Conservation (phyloP, 1,140 invertebrate genomes). For the Coptotermes formosanus region DNA sequence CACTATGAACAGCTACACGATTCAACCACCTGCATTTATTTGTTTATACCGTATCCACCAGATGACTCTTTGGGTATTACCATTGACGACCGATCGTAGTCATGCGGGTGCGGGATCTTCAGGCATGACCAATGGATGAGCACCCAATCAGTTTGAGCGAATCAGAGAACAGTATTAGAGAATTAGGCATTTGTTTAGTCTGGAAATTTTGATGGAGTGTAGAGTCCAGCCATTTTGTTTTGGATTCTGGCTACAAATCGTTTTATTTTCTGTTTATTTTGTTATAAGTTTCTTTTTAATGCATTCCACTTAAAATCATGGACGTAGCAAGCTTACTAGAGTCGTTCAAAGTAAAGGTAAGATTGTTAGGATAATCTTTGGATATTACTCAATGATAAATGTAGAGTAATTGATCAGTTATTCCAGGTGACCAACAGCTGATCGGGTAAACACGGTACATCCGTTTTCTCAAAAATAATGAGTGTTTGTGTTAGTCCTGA, state of each 20-base stretch:
- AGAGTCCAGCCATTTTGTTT: constrained; percentile 13
- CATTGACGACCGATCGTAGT: too few relatives aligned
- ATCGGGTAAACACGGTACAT: constrained; percentile 7
- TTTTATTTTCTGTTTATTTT: background rate
- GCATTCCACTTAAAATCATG: background rate
- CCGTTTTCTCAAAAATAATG: background rate
- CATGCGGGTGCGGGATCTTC: background rate
- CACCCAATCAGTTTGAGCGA: background rate
- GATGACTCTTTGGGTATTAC: too few relatives aligned
- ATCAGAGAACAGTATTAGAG: background rate
- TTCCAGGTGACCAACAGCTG: constrained; percentile 17
- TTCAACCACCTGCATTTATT: too few relatives aligned
- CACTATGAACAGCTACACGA: too few relatives aligned
- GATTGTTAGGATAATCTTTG: background rate
- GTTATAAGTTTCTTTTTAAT: background rate
- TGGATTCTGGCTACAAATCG: background rate
- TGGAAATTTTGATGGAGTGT: constrained; percentile 1
- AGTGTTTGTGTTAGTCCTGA: background rate
- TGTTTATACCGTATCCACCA: too few relatives aligned
- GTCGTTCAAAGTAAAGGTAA: background rate
- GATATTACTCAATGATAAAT: background rate
- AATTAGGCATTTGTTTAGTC: constrained; percentile 19
- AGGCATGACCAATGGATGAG: background rate
- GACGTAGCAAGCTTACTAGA: background rate
- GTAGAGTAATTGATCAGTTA: constrained; percentile 4